Conservation (phyloP, 2,113 vertebrate genomes). For the Embiotoca jacksoni region DNA sequence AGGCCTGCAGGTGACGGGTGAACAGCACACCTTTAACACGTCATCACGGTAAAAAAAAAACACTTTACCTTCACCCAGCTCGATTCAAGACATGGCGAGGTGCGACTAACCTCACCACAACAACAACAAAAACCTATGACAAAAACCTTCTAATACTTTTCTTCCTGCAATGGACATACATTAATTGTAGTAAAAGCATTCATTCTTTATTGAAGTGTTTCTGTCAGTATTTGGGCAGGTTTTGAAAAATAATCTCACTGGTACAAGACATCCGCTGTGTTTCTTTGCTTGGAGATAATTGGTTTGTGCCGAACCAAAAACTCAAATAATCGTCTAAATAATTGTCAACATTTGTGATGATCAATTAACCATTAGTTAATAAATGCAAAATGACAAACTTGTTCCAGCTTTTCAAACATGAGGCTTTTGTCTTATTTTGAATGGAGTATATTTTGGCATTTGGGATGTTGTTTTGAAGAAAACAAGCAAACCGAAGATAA, state of each 20-base stretch:
- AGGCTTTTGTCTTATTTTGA: neutral
- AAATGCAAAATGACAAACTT: too few relatives aligned
- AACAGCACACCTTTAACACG: neutral
- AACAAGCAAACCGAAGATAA: slow-evolving; percentile 6
- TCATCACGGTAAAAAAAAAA: slow-evolving; percentile 9
- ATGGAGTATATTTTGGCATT: neutral
- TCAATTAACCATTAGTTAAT: too few relatives aligned
- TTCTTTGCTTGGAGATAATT: neutral
- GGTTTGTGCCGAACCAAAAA: neutral
- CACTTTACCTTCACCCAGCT: neutral
- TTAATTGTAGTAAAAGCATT: neutral
- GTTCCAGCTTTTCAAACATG: too few relatives aligned
- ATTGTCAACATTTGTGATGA: neutral
- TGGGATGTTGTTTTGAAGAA: neutral
- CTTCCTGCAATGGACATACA: slow-evolving; percentile 1
- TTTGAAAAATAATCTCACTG: slow-evolving; percentile 7
- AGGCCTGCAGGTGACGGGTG: neutral
- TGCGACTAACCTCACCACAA: neutral
- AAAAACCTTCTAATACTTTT: neutral
- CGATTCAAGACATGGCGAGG: neutral
- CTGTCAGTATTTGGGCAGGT: neutral
- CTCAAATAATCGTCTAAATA: neutral
- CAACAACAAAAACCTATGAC: slow-evolving; percentile 1
- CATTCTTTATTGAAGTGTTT: neutral
- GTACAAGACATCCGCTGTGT: neutral